These are phyloP conservation scores for Anoplopoma fimbria DNA, from an alignment of 2,113 vertebrate genomes.

Conservation along the genomic window DNA sequence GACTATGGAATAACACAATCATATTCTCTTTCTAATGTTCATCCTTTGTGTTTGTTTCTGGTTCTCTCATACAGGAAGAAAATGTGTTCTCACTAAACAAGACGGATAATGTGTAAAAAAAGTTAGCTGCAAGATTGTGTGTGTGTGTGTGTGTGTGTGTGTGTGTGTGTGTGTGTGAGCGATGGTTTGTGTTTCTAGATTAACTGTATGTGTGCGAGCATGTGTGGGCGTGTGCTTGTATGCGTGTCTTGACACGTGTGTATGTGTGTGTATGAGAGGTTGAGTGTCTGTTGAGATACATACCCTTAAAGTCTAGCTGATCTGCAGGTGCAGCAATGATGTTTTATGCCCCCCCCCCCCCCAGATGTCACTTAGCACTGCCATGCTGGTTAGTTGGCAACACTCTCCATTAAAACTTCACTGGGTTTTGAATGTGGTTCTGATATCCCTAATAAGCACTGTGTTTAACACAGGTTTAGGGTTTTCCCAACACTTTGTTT, in stretches of 20 bases:
- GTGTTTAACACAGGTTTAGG: conserved; percentile 51
- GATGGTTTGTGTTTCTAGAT: not conserved
- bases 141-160: conserved; percentile 37
- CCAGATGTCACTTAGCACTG: conserved; percentile 51
- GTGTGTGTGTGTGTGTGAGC: not conserved
- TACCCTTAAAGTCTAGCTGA: conserved; percentile 51
- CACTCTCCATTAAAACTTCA: conserved; percentile 8
- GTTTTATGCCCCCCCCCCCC: conserved; percentile 2
- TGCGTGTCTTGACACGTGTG: conserved; percentile 4
- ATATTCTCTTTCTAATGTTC: conserved; percentile 76
- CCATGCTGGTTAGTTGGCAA: conserved; percentile 34
- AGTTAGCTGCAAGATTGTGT: conserved; percentile 55
- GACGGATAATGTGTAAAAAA: conserved; percentile 64
- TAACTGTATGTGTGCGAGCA: conserved; percentile 29
- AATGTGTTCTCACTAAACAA: conserved; percentile 60
- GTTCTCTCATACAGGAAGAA: conserved; percentile 76
- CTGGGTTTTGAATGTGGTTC: conserved; percentile 57
- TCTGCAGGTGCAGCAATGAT: conserved; percentile 41
- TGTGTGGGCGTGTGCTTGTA: conserved; percentile 13
- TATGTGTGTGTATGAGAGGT: conserved; percentile 12
- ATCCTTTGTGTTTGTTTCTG: conserved; percentile 77
- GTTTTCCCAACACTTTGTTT: conserved; percentile 42
- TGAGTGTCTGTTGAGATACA: conserved; percentile 41
- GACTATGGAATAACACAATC: conserved; percentile 91
- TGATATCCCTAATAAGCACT: conserved; percentile 37